phyloP scores from a whole-genome alignment of 2,113 vertebrate genomes.

The Chrysemys picta region DNA sequence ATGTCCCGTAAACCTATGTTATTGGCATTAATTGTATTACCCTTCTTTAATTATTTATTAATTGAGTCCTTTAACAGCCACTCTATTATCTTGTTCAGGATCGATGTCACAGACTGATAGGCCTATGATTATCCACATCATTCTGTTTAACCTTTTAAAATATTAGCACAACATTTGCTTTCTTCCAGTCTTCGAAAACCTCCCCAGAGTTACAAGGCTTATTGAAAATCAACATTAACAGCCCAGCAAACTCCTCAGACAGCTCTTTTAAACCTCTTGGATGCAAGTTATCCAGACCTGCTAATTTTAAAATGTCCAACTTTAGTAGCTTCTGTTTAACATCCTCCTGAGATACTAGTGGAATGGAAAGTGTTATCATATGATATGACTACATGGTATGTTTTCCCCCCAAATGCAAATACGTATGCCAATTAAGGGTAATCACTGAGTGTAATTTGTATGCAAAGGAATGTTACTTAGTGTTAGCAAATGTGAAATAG shows the following conservation, averaged over 20 bases:
- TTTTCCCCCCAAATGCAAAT: neutral
- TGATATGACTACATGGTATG: neutral
- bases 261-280: neutral
- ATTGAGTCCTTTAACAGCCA: no score
- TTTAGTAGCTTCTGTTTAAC: neutral
- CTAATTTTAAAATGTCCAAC: neutral
- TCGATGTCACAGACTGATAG: neutral
- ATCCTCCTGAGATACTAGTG: neutral
- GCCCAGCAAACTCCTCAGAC: neutral
- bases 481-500: conserved; percentile 52
- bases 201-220: neutral
- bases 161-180: neutral
- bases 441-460: conserved; percentile 40
- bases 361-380: neutral
- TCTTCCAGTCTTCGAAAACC: neutral
- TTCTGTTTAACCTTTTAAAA: neutral
- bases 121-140: neutral
- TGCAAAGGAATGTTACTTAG: neutral
- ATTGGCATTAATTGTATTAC: no score
- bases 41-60: no score
- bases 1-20: no score
- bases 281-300: neutral
- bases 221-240: neutral
- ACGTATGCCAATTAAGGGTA: neutral
- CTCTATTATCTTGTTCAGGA: neutral